Base-by-base conservation (phyloP, 2,888 invertebrate species). In the Agriopis leucophaearia region DNA sequence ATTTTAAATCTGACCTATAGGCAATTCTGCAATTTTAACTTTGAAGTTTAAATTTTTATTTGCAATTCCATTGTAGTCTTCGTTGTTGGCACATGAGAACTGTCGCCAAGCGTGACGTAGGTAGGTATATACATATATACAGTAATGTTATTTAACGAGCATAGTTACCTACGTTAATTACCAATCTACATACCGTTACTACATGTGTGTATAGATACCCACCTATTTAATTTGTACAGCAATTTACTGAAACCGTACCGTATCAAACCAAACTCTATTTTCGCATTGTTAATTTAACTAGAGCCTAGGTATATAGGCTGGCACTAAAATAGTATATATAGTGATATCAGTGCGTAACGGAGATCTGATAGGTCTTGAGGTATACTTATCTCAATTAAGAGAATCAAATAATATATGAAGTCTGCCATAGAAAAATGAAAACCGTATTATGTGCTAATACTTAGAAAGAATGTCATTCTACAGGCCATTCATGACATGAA, bases 91-190 rank as follows among this genome's bases (percentile, higher is more conserved):
- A 62, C 12, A 61, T 38, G 45, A 15, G 45, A 47, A 62, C 54
- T 45, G 56, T 54, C 60, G 59, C 13, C n/a, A 12, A 10, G 38
- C 12, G 52, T 62, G 57, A 67, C 64, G 64, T 66, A 48, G 18
- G 15, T 52, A 40, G 16, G 1, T 13, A 47, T 47, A 27, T 27
- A 27, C 27, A 27, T n/a, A n/a, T n/a, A n/a, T n/a, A 1, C 45
- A 57, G 40, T 58, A n/a, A 55, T 18, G 38, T 54, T 59, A 48
- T 65, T 48, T 64, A 64, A 64, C 45, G 51, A 57, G 56, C 50
- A 50, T 27, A 27, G 58, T 64, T 52, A 57, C 50, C 15, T 59
- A 8, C n/a, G 55, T 47, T 65, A 48, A 60, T 65, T 60, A 55
- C 40, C 54, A 58, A 54, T 59, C 47, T 54, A 61, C 57, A 55